Conservation (phyloP, 2,797 vertebrate genomes). For the Onychomys arenicola region DNA sequence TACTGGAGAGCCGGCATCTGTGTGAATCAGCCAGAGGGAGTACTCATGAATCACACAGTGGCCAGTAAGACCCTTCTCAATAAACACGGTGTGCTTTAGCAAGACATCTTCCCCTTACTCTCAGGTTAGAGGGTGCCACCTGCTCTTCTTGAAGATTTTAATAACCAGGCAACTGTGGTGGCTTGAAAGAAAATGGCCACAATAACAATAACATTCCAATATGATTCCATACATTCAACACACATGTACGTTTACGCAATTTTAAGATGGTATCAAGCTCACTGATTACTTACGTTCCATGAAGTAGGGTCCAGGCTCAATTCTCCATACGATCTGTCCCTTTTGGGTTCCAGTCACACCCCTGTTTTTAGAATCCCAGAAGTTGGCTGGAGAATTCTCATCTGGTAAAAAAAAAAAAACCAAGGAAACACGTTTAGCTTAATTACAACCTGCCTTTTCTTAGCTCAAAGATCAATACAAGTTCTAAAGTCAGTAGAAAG, state of each 20-base stretch:
- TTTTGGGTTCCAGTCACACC: conserved; percentile 98
- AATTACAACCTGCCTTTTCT: conserved; percentile 26
- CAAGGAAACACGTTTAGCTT: conserved; percentile 60
- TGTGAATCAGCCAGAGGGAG: neutral
- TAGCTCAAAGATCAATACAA: conserved; percentile 21
- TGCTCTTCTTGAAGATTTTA: neutral
- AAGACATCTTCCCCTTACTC: neutral
- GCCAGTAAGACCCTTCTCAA: neutral
- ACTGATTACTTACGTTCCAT: conserved; percentile 94
- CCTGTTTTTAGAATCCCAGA: conserved; percentile 99
- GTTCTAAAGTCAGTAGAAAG: neutral
- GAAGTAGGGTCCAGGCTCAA: conserved; percentile 97
- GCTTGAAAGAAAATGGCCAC: too few relatives aligned
- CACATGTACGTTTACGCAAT: neutral
- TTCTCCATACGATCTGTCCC: conserved; percentile 98
- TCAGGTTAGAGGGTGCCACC: neutral
- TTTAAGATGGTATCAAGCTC: neutral
- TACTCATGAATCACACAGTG: neutral
- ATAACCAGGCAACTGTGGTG: neutral
- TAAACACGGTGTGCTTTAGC: neutral
- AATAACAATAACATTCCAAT: conserved; percentile 24
- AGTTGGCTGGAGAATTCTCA: conserved; percentile 97
- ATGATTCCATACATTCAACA: neutral
- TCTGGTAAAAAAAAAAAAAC: conserved; percentile 88
- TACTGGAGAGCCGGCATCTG: neutral